phyloP scores from a whole-genome alignment of 2,113 vertebrate genomes.

The Naja naja region DNA sequence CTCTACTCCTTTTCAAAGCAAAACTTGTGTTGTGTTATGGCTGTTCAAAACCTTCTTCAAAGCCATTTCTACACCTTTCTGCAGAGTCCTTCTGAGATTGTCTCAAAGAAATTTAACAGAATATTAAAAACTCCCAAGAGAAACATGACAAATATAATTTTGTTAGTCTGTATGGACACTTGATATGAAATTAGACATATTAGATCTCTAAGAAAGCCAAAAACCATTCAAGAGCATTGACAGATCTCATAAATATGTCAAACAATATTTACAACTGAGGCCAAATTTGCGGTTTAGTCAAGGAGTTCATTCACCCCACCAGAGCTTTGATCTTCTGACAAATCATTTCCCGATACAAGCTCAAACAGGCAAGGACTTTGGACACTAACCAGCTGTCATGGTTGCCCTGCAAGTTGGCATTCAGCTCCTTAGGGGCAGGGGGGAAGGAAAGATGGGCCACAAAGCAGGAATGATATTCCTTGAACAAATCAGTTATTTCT shows the following conservation, averaged over 20 bases:
- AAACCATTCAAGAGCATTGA: constrained; percentile 25
- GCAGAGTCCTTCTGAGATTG: not conserved
- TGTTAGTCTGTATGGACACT: not conserved
- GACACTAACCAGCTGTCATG: constrained; percentile 62
- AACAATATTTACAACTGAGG: constrained; percentile 44
- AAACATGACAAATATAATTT: not conserved
- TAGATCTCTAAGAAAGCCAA: not conserved
- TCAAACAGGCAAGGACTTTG: constrained; percentile 66
- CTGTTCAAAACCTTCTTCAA: not conserved
- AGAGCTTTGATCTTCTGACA: constrained; percentile 72
- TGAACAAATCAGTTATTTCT: not conserved
- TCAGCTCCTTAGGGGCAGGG: constrained; percentile 21
- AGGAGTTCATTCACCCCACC: constrained; percentile 56
- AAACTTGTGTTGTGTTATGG: not conserved
- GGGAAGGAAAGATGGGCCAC: constrained; percentile 18
- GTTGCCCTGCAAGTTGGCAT: constrained; percentile 36
- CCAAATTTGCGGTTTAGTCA: constrained; percentile 54
- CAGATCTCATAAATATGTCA: constrained; percentile 30
- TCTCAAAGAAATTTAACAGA: not conserved
- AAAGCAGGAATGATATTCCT: not conserved
- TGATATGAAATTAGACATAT: not conserved
- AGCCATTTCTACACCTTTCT: not conserved
- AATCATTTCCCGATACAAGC: constrained; percentile 72
- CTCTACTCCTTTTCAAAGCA: not conserved
- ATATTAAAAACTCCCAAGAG: not conserved